phyloP scores from a whole-genome alignment of 2,797 vertebrate genomes.

The Microchirus variegatus region DNA sequence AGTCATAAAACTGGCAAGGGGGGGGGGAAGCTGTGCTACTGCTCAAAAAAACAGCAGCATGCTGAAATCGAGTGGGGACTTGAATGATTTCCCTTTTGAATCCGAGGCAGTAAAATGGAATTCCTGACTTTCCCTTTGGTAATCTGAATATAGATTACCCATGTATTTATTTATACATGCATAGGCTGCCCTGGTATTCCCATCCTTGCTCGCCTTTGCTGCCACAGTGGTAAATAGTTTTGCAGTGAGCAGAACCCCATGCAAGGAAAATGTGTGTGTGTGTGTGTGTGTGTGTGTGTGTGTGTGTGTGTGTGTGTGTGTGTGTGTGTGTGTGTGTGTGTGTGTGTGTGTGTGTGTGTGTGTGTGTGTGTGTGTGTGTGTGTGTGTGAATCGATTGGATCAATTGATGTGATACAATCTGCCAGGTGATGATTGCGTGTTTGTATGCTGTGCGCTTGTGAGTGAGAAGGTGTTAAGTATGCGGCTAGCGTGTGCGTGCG shows the following conservation, averaged over 20 bases:
- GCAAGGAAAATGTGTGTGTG: slow-evolving; percentile 58
- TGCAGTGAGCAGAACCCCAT: slow-evolving; percentile 42
- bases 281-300: slow-evolving; percentile 7
- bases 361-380: slow-evolving; percentile 4
- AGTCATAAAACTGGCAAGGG: slow-evolving; percentile 65
- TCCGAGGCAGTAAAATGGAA: slow-evolving; percentile 59
- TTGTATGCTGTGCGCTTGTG: slow-evolving; percentile 35
- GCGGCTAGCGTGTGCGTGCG: slow-evolving; percentile 16
- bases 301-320: slow-evolving; percentile 1
- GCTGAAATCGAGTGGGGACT: slow-evolving; percentile 57
- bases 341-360: slow-evolving; percentile 4
- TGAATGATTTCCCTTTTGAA: slow-evolving; percentile 69
- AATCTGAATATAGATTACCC: slow-evolving; percentile 72
- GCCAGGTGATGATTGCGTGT: slow-evolving; percentile 71
- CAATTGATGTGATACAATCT: slow-evolving; percentile 53
- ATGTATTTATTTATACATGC: slow-evolving; percentile 73
- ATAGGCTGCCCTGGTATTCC: slow-evolving; percentile 36
- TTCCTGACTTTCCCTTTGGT: slow-evolving; percentile 67
- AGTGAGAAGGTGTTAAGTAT: slow-evolving; percentile 63
- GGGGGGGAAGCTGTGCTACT: slow-evolving; percentile 39
- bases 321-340: slow-evolving; percentile 12
- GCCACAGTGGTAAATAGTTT: slow-evolving; percentile 46
- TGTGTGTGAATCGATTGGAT: slow-evolving; percentile 38
- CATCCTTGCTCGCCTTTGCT: slow-evolving; percentile 29
- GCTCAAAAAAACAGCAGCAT: slow-evolving; percentile 46